Percentiles rank a stretch among this genome's conserved stretches.
Evolutionary conservation across 2,888 invertebrate genomes (phyloP).

Genomic region (Odontothrips loti): DNA sequence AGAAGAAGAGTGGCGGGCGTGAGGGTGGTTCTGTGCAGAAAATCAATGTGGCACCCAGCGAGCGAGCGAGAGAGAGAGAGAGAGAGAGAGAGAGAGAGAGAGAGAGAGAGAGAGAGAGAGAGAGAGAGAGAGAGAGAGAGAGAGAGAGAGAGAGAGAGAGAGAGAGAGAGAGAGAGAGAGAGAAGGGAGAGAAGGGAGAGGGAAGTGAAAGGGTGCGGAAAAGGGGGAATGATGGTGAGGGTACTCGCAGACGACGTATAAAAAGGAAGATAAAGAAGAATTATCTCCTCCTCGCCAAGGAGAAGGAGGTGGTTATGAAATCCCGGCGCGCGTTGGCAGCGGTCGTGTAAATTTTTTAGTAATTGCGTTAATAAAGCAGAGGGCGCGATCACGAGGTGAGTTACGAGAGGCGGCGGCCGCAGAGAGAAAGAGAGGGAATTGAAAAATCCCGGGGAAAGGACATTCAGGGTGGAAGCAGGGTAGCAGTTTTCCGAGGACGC

Average conservation of each 20-base stretch:
- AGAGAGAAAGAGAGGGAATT: too few relatives aligned
- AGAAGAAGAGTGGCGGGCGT: too few relatives aligned
- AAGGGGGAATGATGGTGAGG: not conserved
- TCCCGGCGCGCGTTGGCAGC: too few relatives aligned
- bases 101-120: not conserved
- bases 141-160: not conserved
- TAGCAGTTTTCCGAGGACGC: too few relatives aligned
- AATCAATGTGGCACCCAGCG: too few relatives aligned
- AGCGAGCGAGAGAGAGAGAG: not conserved
- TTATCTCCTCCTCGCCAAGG: not conserved
- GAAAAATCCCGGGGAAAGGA: too few relatives aligned
- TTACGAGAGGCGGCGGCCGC: too few relatives aligned
- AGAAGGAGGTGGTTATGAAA: not conserved
- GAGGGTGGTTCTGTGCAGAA: too few relatives aligned
- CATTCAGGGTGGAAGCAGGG: too few relatives aligned
- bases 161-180: conserved; percentile 1
- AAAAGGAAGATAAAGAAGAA: not conserved
- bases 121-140: not conserved
- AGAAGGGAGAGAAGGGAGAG: not conserved
- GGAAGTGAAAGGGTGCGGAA: not conserved
- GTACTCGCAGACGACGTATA: not conserved
- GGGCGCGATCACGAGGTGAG: too few relatives aligned
- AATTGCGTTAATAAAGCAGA: too few relatives aligned
- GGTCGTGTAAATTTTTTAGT: too few relatives aligned
- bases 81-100: not conserved